Percentiles rank a stretch among this genome's conserved stretches.
phyloP scores from a whole-genome alignment of 2,113 vertebrate genomes.

The Orthonyx spaldingii region DNA sequence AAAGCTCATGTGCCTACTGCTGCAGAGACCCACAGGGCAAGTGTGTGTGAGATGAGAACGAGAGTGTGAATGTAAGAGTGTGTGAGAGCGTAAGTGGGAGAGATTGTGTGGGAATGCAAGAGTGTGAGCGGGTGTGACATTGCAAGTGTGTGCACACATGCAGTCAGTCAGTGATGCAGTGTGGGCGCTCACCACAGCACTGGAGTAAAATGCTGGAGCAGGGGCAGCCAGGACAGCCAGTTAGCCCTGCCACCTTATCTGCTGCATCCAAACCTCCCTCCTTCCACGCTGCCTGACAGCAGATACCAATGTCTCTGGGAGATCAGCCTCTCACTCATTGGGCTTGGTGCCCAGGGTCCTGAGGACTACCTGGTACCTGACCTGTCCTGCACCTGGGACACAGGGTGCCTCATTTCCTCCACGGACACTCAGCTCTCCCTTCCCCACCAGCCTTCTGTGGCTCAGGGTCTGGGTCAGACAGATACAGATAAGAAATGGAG shows the following conservation, averaged over 20 bases:
- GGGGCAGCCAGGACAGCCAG: neutral
- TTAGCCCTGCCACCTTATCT: neutral
- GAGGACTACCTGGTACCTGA: neutral
- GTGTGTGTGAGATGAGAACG: neutral
- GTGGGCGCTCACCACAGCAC: neutral
- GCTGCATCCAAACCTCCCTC: neutral
- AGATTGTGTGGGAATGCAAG: neutral
- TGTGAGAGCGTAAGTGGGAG: neutral
- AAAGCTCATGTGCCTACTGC: neutral
- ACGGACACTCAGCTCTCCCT: neutral
- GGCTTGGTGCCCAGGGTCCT: neutral
- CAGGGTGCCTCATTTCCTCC: neutral
- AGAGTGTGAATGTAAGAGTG: neutral
- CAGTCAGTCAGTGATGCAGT: neutral
- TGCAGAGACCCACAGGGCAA: neutral
- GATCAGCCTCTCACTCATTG: neutral
- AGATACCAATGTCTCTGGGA: rapidly evolving
- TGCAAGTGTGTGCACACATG: neutral
- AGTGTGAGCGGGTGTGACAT: no score
- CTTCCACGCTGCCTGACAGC: neutral
- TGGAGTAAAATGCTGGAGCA: neutral
- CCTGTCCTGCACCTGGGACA: neutral
- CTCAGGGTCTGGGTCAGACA: neutral
- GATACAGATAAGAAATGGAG: neutral
- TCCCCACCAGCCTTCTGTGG: neutral